A percentile compares a stretch with the other conserved stretches of the same genome.
Evolutionary conservation across 2,888 invertebrate genomes (phyloP).

Genomic region (Drosophila demipolita): DNA sequence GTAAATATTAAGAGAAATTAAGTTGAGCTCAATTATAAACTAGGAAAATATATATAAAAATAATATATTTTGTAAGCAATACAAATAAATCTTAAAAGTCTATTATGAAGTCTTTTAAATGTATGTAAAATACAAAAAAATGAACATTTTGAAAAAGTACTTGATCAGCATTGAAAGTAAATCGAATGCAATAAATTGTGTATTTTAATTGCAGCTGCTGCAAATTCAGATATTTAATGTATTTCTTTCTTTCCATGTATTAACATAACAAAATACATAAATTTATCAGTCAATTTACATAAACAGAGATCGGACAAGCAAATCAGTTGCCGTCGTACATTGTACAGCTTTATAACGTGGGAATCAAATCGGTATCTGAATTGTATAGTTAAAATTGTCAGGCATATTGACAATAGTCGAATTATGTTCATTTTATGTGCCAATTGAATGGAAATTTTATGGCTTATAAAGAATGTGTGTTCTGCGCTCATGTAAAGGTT

Average conservation of each 20-base stretch:
- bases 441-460: neutral
- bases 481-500: neutral
- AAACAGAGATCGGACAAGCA: neutral
- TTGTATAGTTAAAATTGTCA: neutral
- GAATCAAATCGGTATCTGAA: neutral
- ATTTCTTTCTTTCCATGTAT: neutral
- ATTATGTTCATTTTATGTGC: neutral
- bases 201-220: neutral
- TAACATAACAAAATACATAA: neutral
- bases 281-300: neutral
- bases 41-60: neutral
- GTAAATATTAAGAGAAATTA: neutral
- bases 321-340: neutral
- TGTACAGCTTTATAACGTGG: neutral
- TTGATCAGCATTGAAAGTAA: neutral
- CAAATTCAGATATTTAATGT: neutral
- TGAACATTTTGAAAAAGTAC: neutral
- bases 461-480: neutral
- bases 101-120: neutral
- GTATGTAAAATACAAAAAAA: neutral
- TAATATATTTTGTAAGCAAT: neutral
- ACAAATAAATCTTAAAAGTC: rapidly evolving
- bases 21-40: neutral
- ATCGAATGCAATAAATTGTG: neutral
- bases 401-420: neutral